phyloP scores from a whole-genome alignment of 1,140 invertebrate species.

The Capitella teleta region DNA sequence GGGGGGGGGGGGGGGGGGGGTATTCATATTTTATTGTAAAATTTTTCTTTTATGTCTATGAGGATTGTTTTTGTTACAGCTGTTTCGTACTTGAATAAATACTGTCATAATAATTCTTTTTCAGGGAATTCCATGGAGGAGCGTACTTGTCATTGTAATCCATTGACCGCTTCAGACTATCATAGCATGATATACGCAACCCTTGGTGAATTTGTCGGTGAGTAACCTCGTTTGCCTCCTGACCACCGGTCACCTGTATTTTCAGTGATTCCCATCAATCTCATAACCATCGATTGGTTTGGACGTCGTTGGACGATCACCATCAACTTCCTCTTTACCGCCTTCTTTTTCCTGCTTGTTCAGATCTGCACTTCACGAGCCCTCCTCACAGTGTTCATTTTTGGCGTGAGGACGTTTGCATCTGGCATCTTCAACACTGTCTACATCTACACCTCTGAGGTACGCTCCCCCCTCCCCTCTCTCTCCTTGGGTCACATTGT shows the following conservation, averaged over 20 bases:
- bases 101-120: too few relatives aligned
- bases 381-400: conserved; percentile 30
- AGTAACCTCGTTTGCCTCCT: neutral
- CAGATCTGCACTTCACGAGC: conserved; percentile 56
- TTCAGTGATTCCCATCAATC: conserved; percentile 41
- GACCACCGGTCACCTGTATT: neutral
- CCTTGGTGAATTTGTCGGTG: conserved; percentile 14
- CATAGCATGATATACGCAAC: conserved; percentile 13
- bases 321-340: conserved; percentile 75
- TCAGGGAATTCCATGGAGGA: too few relatives aligned
- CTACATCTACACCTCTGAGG: conserved; percentile 93
- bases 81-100: too few relatives aligned
- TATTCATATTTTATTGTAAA: neutral
- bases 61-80: too few relatives aligned
- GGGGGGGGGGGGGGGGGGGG: neutral
- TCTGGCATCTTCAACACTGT: conserved; percentile 88
- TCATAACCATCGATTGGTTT: conserved; percentile 76
- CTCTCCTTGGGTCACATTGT: too few relatives aligned
- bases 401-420: conserved; percentile 68
- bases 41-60: neutral
- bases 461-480: too few relatives aligned
- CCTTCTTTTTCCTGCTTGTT: conserved; percentile 68
- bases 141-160: conserved; percentile 13
- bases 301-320: conserved; percentile 86
- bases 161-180: conserved; percentile 10